Evolutionary conservation across 1,140 invertebrate genomes (phyloP), one percentile per base, ranked within the genome.

Genomic region (Oncopodura yosiiana): DNA sequence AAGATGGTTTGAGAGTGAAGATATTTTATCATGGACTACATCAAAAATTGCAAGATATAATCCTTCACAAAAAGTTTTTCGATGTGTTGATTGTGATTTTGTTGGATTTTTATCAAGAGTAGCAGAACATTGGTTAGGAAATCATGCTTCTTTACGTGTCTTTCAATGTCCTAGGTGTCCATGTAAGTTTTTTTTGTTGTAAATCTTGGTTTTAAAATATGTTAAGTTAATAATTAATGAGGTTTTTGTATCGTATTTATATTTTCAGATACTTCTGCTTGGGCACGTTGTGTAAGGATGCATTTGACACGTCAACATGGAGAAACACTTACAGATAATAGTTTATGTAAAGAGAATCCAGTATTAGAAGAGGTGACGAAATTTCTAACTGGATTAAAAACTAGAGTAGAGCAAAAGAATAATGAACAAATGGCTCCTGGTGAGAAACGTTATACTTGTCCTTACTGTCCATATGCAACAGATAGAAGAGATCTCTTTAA

Each of bases 401-500:
- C 70, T 27, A 77, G 78, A 71, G 74, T 82, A 2, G 77, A 79
- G 53, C 68, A 64, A 48, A 70, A 69, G 36, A 65, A 67, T 67
- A n/a, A n/a, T n/a, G 38, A 65, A 30, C 58, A 67, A 3, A 62
- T 62, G 65, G 11, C 51, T 53, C 41, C 53, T 9, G 62, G 59
- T 23, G 58, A 53, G 29, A 65, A 56, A 44, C 29, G 54, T 11
- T 92, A 92, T 69, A 82, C 78, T 23, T 93, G 89, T 71, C 79
- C 76, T 5, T 83, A 82, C 65, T 93, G 89, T 69, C 84, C 87
- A 1, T 93, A 93, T 68, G 84, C 86, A 0, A 92, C 88, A 1
- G 88, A 95, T 68, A 77, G 93, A 6, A 76, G 91, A 49, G 93
- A 96, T 72, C 78, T 97, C 42, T 95, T 88, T 69, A 94, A 90